Evolutionary conservation across 2,888 invertebrate species (phyloP), one percentile per base, ranked within the genome.

Genomic region (Campaea margaritaria): DNA sequence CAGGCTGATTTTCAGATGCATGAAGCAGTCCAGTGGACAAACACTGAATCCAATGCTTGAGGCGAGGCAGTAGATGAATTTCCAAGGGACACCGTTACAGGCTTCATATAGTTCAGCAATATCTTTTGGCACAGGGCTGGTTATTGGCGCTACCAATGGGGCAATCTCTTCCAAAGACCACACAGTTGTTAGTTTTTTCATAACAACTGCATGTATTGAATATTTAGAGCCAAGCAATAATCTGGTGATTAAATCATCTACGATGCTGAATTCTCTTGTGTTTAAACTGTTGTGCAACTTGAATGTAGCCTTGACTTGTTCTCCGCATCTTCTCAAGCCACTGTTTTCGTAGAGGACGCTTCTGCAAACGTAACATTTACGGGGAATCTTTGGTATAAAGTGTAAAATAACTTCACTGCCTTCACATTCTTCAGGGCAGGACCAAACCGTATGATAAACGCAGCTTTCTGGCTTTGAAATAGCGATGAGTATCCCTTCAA

Each of bases 371-470:
- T 72, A 75, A 64, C 92, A 92, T 78, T 81, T 89, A 0, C 86
- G 91, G 0, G 86, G 80, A 2, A 67, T 58, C 75, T 89, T 89
- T 0, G 92, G 91, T 64, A 89, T 87, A 58, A 78, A 83, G 10
- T 78, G 83, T 48, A 89, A 62, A 53, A 92, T 83, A 5, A 87
- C 78, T 73, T 91, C 90, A 60, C 78, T 91, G 1, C 82, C 83
- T 64, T 91, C 89, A 64, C 92, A 92, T 62, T 90, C 85, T 71
- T 92, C 91, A n/a, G 87, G 89, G 58, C 92, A 92, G 0, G 86
- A 85, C 91, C 91, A 91, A 44, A 92, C 87, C 0, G 89, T 83
- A 65, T 92, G 91, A 57, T 82, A 83, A 13, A 86, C 86, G 58
- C 87, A 88, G 43, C 75, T 81, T 14, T 73, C 75, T 1, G 86